Percentiles rank a stretch among this genome's conserved stretches.
phyloP scores from a whole-genome alignment of 2,797 vertebrate species.

The Podargus strigoides region DNA sequence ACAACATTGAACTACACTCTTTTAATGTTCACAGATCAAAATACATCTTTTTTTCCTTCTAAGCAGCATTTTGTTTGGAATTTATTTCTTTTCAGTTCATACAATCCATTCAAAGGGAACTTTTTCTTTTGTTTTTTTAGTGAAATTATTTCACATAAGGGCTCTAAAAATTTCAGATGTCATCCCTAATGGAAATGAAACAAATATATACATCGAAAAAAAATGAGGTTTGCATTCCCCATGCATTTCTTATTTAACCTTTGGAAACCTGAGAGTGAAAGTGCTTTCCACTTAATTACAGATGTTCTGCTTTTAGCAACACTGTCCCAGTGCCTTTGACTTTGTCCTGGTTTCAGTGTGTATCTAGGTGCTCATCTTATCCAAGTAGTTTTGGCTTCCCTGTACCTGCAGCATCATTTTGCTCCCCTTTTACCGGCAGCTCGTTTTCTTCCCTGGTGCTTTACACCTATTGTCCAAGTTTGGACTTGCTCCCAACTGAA shows the following conservation, averaged over 20 bases:
- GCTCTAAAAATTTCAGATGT: not conserved
- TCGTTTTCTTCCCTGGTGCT: not conserved
- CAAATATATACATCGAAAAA: slow-evolving; percentile 9
- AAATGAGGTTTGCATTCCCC: slow-evolving; percentile 52
- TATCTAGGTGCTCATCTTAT: slow-evolving; percentile 33
- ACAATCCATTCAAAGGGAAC: not conserved
- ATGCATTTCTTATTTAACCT: slow-evolving; percentile 58
- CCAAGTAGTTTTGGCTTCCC: not conserved
- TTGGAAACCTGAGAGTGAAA: slow-evolving; percentile 44
- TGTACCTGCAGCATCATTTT: not conserved
- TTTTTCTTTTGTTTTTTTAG: not conserved
- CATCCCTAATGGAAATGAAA: slow-evolving; percentile 13
- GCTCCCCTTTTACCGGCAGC: not conserved
- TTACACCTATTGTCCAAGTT: not conserved
- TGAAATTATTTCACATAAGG: slow-evolving; percentile 19
- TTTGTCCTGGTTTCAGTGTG: slow-evolving; percentile 49
- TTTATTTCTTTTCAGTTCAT: not conserved
- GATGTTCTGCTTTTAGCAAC: slow-evolving; percentile 54
- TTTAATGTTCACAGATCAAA: not conserved
- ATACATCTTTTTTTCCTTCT: not conserved
- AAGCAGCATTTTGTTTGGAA: not conserved
- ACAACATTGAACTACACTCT: not conserved
- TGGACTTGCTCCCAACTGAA: not conserved
- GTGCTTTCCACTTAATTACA: slow-evolving; percentile 54
- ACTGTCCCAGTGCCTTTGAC: slow-evolving; percentile 42